phyloP scores from a whole-genome alignment of 2,888 invertebrate species.

The Hecatera dysodea region DNA sequence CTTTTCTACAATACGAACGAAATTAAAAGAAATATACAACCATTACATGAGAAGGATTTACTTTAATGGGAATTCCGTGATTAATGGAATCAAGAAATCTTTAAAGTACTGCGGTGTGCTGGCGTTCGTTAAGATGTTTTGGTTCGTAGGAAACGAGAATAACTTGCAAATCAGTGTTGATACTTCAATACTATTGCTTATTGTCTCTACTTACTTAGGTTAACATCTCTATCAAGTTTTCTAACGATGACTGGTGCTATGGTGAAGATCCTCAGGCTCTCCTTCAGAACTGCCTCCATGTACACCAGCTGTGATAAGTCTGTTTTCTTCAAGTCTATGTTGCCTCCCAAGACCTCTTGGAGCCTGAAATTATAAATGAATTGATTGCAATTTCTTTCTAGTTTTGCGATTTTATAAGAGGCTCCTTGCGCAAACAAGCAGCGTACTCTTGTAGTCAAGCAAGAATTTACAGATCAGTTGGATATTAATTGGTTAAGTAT shows the following conservation, averaged over 20 bases:
- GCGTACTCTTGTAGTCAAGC: not conserved
- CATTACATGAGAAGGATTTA: not conserved
- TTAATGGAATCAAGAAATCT: no score
- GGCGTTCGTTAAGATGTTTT: no score
- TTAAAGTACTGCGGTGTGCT: no score
- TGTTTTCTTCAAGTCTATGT: constrained; percentile 76
- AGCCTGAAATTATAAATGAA: constrained; percentile 66
- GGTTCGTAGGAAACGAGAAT: no score
- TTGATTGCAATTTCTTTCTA: not conserved
- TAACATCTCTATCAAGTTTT: constrained; percentile 76
- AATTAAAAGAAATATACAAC: no score
- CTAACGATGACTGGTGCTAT: constrained; percentile 79
- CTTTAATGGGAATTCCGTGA: not conserved
- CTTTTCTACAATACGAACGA: constrained; percentile 70
- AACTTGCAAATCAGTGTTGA: no score
- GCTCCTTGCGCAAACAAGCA: not conserved
- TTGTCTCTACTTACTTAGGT: constrained; percentile 75
- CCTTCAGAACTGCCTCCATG: constrained; percentile 81
- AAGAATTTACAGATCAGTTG: not conserved
- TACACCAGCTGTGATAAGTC: constrained; percentile 69
- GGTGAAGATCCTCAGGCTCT: constrained; percentile 79
- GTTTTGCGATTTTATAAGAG: not conserved
- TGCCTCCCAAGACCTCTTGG: constrained; percentile 74
- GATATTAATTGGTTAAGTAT: not conserved
- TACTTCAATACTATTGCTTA: not conserved